These are phyloP conservation scores for Lagodon rhomboides DNA, from an alignment of 2,797 vertebrate genomes.

Conservation along the genomic window DNA sequence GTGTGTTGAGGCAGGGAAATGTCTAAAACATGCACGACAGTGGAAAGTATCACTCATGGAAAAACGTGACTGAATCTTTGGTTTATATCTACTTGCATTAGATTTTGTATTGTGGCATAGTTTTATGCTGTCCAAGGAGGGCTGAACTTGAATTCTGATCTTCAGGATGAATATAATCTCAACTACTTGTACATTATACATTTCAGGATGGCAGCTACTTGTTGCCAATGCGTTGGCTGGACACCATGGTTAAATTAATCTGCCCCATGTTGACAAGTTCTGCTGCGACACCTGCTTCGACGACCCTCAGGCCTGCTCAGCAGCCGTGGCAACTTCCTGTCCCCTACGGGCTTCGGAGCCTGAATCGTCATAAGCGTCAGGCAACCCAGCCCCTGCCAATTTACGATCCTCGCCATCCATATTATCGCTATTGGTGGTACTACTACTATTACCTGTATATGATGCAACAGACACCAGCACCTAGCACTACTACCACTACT, in stretches of 20 bases:
- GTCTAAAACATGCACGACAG: too few species aligned
- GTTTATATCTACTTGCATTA: too few species aligned
- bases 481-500: neutral
- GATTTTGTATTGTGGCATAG: too few species aligned
- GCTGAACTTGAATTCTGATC: neutral
- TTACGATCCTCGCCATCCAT: neutral
- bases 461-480: neutral
- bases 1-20: too few species aligned
- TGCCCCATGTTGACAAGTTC: conserved; percentile 42
- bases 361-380: neutral
- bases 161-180: neutral
- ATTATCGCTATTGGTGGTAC: neutral
- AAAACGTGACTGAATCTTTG: too few species aligned
- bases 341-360: neutral
- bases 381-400: fast-evolving
- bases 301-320: neutral
- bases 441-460: conserved; percentile 11
- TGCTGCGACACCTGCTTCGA: neutral
- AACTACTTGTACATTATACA: neutral
- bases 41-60: neutral
- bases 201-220: conserved; percentile 67
- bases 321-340: neutral
- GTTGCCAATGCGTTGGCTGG: conserved; percentile 62
- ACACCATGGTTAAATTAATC: conserved; percentile 47
- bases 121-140: neutral